Conservation (phyloP, 2,797 vertebrate genomes). For the Lutra lutra region DNA sequence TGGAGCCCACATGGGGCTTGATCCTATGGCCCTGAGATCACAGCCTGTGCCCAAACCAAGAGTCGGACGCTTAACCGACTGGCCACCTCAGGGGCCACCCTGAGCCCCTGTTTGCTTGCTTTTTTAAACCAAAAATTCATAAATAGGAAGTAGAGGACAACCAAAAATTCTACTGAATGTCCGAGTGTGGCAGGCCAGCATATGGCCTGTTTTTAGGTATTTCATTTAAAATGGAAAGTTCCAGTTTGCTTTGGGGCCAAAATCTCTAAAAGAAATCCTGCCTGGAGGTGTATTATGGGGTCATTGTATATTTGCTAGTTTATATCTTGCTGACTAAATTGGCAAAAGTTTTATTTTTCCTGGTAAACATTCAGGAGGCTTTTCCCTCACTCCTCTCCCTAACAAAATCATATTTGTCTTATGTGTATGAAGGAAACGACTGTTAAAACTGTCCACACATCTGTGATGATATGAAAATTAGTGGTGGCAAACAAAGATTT, state of each 20-base stretch:
- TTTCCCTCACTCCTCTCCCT: conserved; percentile 58
- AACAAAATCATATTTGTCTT: conserved; percentile 83
- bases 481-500: conserved; percentile 76
- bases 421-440: conserved; percentile 69
- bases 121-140: background rate
- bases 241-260: conserved; percentile 92
- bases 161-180: background rate
- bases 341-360: conserved; percentile 86
- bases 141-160: background rate
- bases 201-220: conserved; percentile 64
- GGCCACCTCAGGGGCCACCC: too few species aligned
- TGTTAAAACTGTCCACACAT: conserved; percentile 76
- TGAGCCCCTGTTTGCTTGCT: background rate
- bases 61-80: background rate
- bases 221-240: conserved; percentile 94
- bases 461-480: conserved; percentile 72
- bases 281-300: conserved; percentile 83
- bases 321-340: conserved; percentile 85
- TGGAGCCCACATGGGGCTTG: background rate
- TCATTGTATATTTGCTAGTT: conserved; percentile 84
- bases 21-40: background rate
- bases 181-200: background rate
- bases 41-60: background rate
- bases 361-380: conserved; percentile 85
- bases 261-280: conserved; percentile 90